These are phyloP conservation scores for Crepidodera aurea DNA, from an alignment of 2,888 invertebrate genomes.

Conservation along the genomic window DNA sequence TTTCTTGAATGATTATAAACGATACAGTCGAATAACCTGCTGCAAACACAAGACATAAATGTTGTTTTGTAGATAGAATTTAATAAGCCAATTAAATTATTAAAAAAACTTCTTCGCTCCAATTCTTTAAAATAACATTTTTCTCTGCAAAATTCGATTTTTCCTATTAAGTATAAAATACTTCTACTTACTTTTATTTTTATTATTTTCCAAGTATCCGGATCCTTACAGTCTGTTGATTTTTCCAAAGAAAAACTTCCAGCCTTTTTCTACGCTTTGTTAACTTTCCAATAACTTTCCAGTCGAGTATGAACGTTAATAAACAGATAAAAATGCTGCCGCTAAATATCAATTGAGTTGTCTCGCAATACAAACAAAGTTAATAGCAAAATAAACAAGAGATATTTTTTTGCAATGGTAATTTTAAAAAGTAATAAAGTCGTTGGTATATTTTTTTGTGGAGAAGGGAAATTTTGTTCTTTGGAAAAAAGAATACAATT, in stretches of 20 bases:
- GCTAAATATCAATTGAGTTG: conserved; percentile 6
- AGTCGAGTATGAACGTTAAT: conserved; percentile 5
- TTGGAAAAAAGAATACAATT: too few species aligned
- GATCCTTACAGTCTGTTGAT: conserved; percentile 13
- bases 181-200: conserved; percentile 3
- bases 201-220: conserved; percentile 1
- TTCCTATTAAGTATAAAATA: background rate
- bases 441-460: too few species aligned
- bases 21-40: too few species aligned
- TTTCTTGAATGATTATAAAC: too few species aligned
- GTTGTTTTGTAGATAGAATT: too few species aligned
- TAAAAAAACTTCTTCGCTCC: too few species aligned
- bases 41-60: too few species aligned
- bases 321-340: conserved; percentile 7
- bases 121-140: background rate
- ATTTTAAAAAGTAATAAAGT: too few species aligned
- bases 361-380: background rate
- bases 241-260: background rate
- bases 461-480: too few species aligned
- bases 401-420: too few species aligned
- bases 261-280: conserved; percentile 3
- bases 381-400: background rate
- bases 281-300: conserved; percentile 12
- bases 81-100: too few species aligned
- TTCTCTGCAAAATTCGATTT: background rate